Evolutionary conservation across 2,797 vertebrate species (phyloP), one percentile per base, ranked within the genome.

Genomic region (Carapus acus): DNA sequence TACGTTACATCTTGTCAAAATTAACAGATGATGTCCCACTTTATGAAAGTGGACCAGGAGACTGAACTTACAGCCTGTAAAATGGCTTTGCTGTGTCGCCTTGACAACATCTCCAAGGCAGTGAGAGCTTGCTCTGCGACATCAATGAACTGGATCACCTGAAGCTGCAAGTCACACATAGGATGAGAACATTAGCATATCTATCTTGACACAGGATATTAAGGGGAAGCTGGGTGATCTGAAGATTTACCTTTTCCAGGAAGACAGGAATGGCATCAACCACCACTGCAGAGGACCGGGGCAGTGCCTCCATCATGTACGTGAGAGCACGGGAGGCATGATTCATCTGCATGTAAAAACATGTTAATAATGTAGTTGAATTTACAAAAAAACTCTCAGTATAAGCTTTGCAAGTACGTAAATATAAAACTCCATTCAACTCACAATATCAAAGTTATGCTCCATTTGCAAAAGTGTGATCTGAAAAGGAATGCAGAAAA

Each of bases 401-500:
- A n/a, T n/a, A n/a, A n/a, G n/a, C n/a, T n/a, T n/a, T n/a, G n/a
- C n/a, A n/a, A 2, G 15, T 8, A 15, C 1, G 14, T 4, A 56
- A 4, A 1, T 6, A 43, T 21, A 16, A 20, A 65, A 71, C 16
- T 12, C 11, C 2, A 17, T 57, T 12, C 67, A 83, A 96, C 96
- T 97, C 86, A 98, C 96, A 88, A 99, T 98, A 83, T 99, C 96
- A 77, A 99, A 99, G 81, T 99, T 98, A 88, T 98, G 95, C 78
- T 99, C 96, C 96, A 99, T 99, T 84, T 98, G 96, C 76, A 99
- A 88, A 82, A 98, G 84, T 16, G 94, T 94, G 86, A 99, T 99
- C 96, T 99, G 84, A 73, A 58, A 16, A 69, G 13, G n/a, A n/a
- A n/a, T n/a, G n/a, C n/a, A 36, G 14, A 36, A 36, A 13, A 33